Percentiles rank a stretch among this genome's conserved stretches.
Evolutionary conservation across 1,140 invertebrate species (phyloP).

Genomic region (Epicauta chinensis): DNA sequence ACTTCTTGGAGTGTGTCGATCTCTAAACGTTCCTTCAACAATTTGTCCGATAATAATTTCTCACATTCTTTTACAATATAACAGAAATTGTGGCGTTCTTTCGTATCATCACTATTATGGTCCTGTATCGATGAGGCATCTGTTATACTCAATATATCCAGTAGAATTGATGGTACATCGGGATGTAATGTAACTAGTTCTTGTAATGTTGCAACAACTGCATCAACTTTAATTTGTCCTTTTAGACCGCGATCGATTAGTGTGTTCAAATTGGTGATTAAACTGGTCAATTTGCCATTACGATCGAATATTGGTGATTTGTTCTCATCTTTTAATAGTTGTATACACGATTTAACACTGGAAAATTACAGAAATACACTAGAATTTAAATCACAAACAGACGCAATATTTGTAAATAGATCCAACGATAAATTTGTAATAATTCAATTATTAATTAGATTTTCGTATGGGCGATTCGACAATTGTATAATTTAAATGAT

Average conservation of each 20-base stretch:
- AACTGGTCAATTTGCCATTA: slow-evolving; percentile 45
- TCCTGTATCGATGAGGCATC: slow-evolving; percentile 60
- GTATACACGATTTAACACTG: slow-evolving; percentile 49
- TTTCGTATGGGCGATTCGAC: no score
- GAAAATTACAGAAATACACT: slow-evolving; percentile 35
- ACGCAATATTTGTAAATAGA: slow-evolving; percentile 37
- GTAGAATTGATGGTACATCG: slow-evolving; percentile 67
- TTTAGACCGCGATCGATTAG: slow-evolving; percentile 63
- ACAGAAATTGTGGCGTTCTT: slow-evolving; percentile 67
- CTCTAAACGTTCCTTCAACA: slow-evolving; percentile 89
- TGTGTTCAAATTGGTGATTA: slow-evolving; percentile 52
- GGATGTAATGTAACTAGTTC: slow-evolving; percentile 66
- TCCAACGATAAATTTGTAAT: slow-evolving; percentile 14
- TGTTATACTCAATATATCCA: slow-evolving; percentile 71
- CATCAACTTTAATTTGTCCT: slow-evolving; percentile 64
- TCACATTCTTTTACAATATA: slow-evolving; percentile 71
- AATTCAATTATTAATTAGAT: background rate
- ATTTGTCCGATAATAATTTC: slow-evolving; percentile 72
- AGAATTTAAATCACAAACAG: slow-evolving; percentile 36
- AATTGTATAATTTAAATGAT: background rate
- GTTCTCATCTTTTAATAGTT: slow-evolving; percentile 49
- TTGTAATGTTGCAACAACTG: slow-evolving; percentile 55
- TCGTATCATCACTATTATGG: slow-evolving; percentile 51
- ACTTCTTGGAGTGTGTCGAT: slow-evolving; percentile 89
- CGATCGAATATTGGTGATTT: slow-evolving; percentile 50